These are phyloP conservation scores for Rallus limicola DNA, from an alignment of 2,113 vertebrate species.

Conservation along the genomic window DNA sequence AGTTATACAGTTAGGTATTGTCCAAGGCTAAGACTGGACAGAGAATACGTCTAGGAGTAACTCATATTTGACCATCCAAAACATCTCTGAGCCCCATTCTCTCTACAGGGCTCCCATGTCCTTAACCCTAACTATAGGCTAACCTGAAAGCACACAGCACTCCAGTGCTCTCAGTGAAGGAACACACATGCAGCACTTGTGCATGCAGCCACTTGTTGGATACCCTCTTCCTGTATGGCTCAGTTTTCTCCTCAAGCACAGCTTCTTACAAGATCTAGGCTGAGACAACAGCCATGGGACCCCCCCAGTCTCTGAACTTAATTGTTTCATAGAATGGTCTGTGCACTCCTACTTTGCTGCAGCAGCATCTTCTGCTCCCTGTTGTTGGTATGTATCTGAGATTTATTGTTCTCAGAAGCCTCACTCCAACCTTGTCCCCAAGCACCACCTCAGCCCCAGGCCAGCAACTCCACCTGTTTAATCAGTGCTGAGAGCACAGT, in stretches of 20 bases:
- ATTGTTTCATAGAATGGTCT: neutral
- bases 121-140: neutral
- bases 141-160: neutral
- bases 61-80: neutral
- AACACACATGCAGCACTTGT: neutral
- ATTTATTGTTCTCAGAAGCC: neutral
- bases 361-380: neutral
- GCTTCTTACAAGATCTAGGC: neutral
- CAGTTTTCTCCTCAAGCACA: neutral
- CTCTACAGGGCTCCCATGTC: neutral
- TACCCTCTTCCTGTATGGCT: neutral
- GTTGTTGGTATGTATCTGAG: neutral
- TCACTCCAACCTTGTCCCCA: fast-evolving
- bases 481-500: neutral
- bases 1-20: neutral
- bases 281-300: neutral
- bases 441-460: slow-evolving; percentile 18
- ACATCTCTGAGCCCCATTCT: neutral
- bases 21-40: neutral
- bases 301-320: neutral
- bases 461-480: neutral
- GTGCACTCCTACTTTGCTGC: neutral
- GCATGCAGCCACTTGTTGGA: neutral
- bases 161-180: neutral
- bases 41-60: neutral